These are phyloP conservation scores for Thera obeliscata DNA, from an alignment of 2,888 invertebrate genomes.

Conservation along the genomic window DNA sequence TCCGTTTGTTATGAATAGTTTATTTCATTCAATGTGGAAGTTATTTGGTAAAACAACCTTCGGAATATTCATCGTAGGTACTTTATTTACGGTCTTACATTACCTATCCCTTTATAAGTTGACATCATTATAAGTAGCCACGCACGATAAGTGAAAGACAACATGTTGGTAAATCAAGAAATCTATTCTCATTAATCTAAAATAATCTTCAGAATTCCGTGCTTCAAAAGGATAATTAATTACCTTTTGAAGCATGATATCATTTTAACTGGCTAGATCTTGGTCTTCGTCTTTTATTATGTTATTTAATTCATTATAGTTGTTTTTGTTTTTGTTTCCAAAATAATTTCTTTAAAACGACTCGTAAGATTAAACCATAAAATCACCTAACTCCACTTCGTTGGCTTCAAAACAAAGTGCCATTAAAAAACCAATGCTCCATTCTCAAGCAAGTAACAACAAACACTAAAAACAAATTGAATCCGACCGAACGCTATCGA, in stretches of 20 bases:
- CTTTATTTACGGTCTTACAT: background rate
- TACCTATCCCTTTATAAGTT: background rate
- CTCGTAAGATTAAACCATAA: background rate
- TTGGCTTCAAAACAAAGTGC: conserved; percentile 18
- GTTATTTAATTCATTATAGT: too few relatives aligned
- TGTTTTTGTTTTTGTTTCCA: too few relatives aligned
- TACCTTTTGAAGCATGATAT: too few relatives aligned
- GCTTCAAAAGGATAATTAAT: too few relatives aligned
- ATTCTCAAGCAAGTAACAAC: conserved; percentile 41
- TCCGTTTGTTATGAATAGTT: conserved; percentile 27
- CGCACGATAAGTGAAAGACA: background rate
- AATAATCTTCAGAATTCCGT: too few relatives aligned
- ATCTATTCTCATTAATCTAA: too few relatives aligned
- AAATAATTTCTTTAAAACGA: background rate
- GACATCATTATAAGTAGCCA: background rate
- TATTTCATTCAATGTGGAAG: conserved; percentile 32
- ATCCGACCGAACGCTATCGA: conserved; percentile 51
- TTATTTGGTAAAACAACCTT: conserved; percentile 19
- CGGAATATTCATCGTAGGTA: background rate
- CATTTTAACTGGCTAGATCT: too few relatives aligned
- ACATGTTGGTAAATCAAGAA: background rate
- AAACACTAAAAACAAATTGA: conserved; percentile 55
- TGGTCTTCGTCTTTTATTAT: background rate
- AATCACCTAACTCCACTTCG: background rate
- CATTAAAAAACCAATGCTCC: conserved; percentile 35